Percentiles rank a stretch among this genome's conserved stretches.
phyloP scores from a whole-genome alignment of 2,797 vertebrate genomes.

The Cichlasoma orientale region DNA sequence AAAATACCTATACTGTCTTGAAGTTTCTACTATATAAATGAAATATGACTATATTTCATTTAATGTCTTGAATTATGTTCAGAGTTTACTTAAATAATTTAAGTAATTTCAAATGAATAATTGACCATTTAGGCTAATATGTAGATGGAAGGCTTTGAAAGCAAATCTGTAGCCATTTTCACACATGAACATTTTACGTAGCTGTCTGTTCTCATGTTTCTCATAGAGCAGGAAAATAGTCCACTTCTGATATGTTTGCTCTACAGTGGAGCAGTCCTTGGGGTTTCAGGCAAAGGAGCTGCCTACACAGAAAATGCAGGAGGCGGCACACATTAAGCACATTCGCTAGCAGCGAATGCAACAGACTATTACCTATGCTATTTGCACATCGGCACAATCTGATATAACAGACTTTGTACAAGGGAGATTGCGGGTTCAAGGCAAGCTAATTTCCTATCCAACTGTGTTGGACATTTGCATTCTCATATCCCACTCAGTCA shows the following conservation, averaged over 20 bases:
- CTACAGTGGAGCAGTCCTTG: neutral
- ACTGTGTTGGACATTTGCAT: neutral
- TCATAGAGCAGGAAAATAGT: neutral
- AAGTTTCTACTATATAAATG: too few relatives aligned
- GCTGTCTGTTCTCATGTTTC: neutral
- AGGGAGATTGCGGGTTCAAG: neutral
- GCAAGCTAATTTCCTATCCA: neutral
- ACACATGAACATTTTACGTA: neutral
- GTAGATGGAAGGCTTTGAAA: neutral
- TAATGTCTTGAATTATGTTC: neutral
- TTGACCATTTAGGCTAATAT: neutral
- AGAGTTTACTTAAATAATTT: neutral
- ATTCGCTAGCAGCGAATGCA: neutral
- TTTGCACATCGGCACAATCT: neutral
- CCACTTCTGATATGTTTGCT: neutral
- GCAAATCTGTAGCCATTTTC: neutral
- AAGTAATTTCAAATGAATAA: neutral
- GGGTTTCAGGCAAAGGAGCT: neutral
- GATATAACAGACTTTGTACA: neutral
- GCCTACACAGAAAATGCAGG: neutral
- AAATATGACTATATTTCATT: neutral
- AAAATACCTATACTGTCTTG: too few relatives aligned
- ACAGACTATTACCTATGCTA: neutral
- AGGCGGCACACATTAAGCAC: neutral
- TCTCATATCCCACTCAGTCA: neutral